Percentiles rank a stretch among this genome's conserved stretches.
These are phyloP conservation scores for Melipona quadrifasciata DNA, from an alignment of 1,140 invertebrate species.

Conservation along the genomic window DNA sequence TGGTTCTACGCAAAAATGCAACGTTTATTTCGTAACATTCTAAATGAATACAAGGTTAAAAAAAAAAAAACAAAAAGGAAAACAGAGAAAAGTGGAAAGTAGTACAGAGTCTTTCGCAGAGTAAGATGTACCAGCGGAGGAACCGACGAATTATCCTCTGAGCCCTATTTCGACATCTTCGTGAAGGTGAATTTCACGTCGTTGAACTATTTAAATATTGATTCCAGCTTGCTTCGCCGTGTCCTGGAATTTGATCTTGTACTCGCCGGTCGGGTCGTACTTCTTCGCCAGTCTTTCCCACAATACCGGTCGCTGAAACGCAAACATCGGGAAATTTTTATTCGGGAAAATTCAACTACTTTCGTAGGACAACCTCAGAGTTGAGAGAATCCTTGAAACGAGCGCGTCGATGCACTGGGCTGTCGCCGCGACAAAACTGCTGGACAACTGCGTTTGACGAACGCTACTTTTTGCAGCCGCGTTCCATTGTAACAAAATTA, in stretches of 20 bases:
- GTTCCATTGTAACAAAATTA: background rate
- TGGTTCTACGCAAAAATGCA: background rate
- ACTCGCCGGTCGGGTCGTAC: conserved; percentile 83
- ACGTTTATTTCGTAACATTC: conserved; percentile 29
- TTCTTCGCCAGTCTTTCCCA: conserved; percentile 83
- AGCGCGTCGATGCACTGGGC: too few species aligned
- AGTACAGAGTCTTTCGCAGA: too few species aligned
- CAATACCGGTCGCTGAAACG: conserved; percentile 82
- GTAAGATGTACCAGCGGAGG: background rate
- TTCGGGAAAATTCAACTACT: background rate
- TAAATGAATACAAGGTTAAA: background rate
- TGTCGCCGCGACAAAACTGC: background rate
- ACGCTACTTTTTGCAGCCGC: background rate
- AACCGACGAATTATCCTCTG: background rate
- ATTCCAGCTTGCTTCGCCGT: conserved; percentile 73
- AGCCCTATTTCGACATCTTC: background rate
- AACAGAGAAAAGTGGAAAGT: too few species aligned
- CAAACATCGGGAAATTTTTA: conserved; percentile 36
- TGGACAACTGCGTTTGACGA: background rate
- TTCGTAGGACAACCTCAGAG: background rate
- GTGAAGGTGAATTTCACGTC: too few species aligned
- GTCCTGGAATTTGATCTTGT: conserved; percentile 81
- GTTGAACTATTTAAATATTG: conserved; percentile 44
- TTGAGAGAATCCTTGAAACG: too few species aligned
- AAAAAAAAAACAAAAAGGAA: too few species aligned